Conservation (phyloP, 2,113 vertebrate genomes). For the Eclectus roratus region DNA sequence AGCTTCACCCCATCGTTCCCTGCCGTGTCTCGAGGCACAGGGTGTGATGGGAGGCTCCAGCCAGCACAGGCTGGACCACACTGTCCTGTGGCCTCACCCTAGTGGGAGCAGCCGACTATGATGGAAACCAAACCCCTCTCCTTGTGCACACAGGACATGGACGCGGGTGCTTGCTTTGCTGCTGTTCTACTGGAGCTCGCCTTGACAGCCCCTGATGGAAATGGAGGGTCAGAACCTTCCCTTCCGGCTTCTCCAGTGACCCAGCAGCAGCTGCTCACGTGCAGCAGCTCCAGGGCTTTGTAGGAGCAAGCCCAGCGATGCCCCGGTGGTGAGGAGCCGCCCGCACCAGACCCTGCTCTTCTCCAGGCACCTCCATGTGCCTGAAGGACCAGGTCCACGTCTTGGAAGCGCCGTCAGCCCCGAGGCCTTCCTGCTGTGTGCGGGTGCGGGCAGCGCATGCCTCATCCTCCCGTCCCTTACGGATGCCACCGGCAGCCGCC, state of each 20-base stretch:
- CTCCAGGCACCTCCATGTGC: neutral
- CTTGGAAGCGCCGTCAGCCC: neutral
- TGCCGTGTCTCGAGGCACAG: rapidly evolving
- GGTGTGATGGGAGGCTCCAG: neutral
- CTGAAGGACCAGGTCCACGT: rapidly evolving
- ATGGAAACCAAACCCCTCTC: neutral
- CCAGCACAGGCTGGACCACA: neutral
- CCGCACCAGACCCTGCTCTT: neutral
- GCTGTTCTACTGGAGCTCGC: neutral
- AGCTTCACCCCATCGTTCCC: neutral
- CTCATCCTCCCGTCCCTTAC: rapidly evolving
- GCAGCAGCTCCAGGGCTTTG: neutral
- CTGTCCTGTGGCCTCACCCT: neutral
- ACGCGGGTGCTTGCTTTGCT: rapidly evolving
- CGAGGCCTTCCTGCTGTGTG: neutral
- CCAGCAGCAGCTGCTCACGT: rapidly evolving
- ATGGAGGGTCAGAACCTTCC: neutral
- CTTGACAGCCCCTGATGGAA: neutral
- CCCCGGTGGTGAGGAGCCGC: neutral
- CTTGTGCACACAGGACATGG: neutral
- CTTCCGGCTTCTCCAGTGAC: rapidly evolving
- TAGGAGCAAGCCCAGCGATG: neutral
- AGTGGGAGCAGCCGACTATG: neutral
- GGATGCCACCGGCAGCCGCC: neutral
- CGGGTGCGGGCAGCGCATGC: rapidly evolving